Percentiles rank a stretch among this genome's conserved stretches.
Evolutionary conservation across 2,888 invertebrate species (phyloP).

Genomic region (Entomobrya multifasciata): DNA sequence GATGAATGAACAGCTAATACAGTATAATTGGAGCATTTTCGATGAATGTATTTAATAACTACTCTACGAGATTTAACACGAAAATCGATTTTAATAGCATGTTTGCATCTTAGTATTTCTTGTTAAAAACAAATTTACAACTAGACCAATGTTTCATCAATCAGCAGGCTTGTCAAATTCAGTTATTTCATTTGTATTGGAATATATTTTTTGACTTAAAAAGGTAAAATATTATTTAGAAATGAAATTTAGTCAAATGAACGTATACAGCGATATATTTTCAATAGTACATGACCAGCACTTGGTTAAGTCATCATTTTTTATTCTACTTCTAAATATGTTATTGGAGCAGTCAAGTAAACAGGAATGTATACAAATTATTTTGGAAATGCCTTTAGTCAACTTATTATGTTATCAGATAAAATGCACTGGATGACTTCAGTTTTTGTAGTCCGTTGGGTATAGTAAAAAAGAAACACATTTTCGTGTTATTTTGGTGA

Average conservation of each 20-base stretch:
- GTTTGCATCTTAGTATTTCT: constrained; percentile 4
- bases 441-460: constrained; percentile 9
- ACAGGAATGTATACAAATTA: neutral
- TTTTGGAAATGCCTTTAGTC: neutral
- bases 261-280: neutral
- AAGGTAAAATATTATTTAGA: constrained; percentile 25
- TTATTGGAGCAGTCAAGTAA: too few species aligned
- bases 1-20: constrained; percentile 49
- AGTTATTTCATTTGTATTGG: neutral
- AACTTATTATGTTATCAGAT: neutral
- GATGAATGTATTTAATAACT: constrained; percentile 29
- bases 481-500: too few species aligned
- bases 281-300: constrained; percentile 5
- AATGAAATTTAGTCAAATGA: constrained; percentile 9
- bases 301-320: neutral
- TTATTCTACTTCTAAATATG: neutral
- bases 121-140: constrained; percentile 30
- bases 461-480: too few species aligned
- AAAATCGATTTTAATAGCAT: constrained; percentile 11
- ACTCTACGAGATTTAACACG: constrained; percentile 17
- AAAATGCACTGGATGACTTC: constrained; percentile 3
- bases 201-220: constrained; percentile 11
- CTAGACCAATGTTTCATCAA: neutral
- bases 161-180: constrained; percentile 10
- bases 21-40: constrained; percentile 64